phyloP scores from a whole-genome alignment of 2,113 vertebrate genomes.

The Egretta garzetta region DNA sequence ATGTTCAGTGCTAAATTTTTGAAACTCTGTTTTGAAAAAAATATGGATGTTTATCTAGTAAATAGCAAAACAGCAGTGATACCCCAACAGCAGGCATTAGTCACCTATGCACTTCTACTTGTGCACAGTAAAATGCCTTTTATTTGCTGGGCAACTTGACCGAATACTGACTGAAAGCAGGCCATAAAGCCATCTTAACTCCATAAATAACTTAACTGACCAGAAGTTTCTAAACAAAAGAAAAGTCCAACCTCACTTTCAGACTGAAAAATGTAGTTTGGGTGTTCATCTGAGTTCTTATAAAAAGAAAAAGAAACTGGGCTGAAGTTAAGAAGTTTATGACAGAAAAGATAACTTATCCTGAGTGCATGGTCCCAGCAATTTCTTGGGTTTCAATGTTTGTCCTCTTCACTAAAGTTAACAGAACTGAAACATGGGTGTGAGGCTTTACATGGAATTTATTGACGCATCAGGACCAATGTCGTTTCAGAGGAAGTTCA shows the following conservation, averaged over 20 bases:
- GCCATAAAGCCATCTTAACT: background rate
- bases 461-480: background rate
- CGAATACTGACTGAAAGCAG: background rate
- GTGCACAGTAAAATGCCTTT: background rate
- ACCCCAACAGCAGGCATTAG: background rate
- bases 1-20: background rate
- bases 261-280: background rate
- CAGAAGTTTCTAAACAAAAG: background rate
- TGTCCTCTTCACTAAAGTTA: background rate
- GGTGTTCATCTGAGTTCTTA: background rate
- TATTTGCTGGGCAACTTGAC: background rate
- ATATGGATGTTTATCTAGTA: background rate
- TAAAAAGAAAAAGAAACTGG: background rate
- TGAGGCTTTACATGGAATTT: background rate
- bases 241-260: background rate
- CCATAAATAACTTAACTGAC: background rate
- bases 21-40: background rate
- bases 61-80: background rate
- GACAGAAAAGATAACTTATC: background rate
- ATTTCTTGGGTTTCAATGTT: background rate
- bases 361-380: background rate
- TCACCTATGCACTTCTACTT: background rate
- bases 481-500: background rate
- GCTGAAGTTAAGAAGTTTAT: background rate
- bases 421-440: background rate